phyloP scores from a whole-genome alignment of 2,797 vertebrate genomes.

The Apogon talboti region DNA sequence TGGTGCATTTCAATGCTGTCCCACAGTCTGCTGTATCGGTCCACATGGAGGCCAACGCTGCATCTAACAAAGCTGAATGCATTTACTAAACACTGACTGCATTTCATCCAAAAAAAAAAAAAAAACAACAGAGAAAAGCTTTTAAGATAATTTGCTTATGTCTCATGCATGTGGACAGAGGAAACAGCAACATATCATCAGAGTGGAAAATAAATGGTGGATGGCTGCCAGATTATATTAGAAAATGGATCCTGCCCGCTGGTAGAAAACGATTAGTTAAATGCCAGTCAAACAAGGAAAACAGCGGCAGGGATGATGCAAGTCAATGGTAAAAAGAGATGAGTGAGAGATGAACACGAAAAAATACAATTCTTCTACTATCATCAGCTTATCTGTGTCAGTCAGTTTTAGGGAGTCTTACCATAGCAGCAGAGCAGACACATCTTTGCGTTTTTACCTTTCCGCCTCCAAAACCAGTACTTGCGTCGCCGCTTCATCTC shows the following conservation, averaged over 20 bases:
- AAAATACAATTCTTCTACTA: background rate
- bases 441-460: slow-evolving; percentile 78
- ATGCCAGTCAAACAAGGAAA: slow-evolving; percentile 19
- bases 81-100: background rate
- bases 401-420: slow-evolving; percentile 57
- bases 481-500: slow-evolving; percentile 82
- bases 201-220: slow-evolving; percentile 24
- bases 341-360: slow-evolving; percentile 13
- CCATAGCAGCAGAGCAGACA: slow-evolving; percentile 80
- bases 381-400: background rate
- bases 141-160: slow-evolving; percentile 18
- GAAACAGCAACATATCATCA: slow-evolving; percentile 24
- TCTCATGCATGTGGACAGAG: slow-evolving; percentile 11
- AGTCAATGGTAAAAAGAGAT: slow-evolving; percentile 28
- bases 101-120: background rate
- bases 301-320: slow-evolving; percentile 17
- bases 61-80: background rate
- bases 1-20: slow-evolving; percentile 53
- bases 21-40: slow-evolving; percentile 24
- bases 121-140: background rate
- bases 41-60: slow-evolving; percentile 38
- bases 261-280: slow-evolving; percentile 19
- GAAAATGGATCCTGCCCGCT: slow-evolving; percentile 24
- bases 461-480: slow-evolving; percentile 85
- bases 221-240: slow-evolving; percentile 34